Evolutionary conservation across 1,140 invertebrate species (phyloP).

Genomic region (Trypoxylus dichotomus): DNA sequence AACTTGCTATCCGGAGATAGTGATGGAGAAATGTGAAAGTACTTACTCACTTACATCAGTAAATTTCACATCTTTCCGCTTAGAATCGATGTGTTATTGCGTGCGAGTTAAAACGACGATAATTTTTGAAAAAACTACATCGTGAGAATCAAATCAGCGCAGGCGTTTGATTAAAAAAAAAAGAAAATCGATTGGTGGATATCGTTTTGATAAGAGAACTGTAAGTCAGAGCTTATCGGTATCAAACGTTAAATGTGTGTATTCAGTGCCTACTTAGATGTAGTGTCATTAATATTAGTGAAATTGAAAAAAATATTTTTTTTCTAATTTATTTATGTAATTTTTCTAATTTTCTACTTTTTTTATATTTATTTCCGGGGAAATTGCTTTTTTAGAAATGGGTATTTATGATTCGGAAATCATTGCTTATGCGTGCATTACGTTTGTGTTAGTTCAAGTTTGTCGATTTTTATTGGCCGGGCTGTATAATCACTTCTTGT

Average conservation of each 20-base stretch:
- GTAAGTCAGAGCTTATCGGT: too few relatives aligned
- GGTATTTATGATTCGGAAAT: neutral
- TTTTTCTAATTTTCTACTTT: neutral
- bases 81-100: neutral
- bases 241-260: neutral
- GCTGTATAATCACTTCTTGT: constrained; percentile 54
- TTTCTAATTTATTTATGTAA: neutral
- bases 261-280: neutral
- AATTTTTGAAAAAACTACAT: neutral
- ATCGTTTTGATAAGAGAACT: neutral
- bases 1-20: constrained; percentile 7
- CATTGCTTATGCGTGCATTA: constrained; percentile 40
- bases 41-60: neutral
- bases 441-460: constrained; percentile 45
- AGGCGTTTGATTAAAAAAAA: neutral
- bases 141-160: neutral
- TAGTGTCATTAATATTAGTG: neutral
- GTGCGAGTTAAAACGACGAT: neutral
- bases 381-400: neutral
- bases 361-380: neutral
- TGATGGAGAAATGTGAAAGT: constrained; percentile 10
- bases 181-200: neutral
- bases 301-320: neutral
- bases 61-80: constrained; percentile 16
- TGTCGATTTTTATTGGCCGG: constrained; percentile 41